A percentile compares a stretch with the other conserved stretches of the same genome.
Evolutionary conservation across 2,797 vertebrate species (phyloP).

Genomic region (Rhinoraja longicauda): DNA sequence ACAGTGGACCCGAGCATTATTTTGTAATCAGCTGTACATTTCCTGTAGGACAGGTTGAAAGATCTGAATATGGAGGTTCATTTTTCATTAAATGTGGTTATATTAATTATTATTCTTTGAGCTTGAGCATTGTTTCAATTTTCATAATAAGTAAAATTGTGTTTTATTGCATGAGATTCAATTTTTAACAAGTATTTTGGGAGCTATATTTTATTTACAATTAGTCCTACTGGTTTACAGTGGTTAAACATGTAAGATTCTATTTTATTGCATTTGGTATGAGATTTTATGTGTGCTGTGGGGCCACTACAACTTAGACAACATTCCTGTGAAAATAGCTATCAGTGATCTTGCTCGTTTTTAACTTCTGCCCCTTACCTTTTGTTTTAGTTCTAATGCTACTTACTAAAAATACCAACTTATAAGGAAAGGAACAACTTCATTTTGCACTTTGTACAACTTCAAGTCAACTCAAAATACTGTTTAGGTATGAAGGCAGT

Average conservation of each 20-base stretch:
- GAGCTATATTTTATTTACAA: neutral
- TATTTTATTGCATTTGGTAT: conserved; percentile 6
- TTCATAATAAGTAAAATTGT: neutral
- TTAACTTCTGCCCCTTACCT: neutral
- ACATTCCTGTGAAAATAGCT: neutral
- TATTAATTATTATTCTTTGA: neutral
- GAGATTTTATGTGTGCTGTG: neutral
- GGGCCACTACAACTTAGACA: neutral
- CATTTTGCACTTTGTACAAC: no score
- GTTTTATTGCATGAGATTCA: neutral
- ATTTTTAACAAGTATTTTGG: conserved; percentile 13
- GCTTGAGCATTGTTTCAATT: neutral
- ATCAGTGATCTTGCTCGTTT: neutral
- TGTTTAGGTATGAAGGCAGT: no score
- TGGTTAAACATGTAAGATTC: neutral
- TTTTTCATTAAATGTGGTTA: neutral
- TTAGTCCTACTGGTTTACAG: conserved; percentile 9
- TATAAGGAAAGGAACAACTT: no score
- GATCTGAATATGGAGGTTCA: neutral
- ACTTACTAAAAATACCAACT: neutral
- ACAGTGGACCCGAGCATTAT: neutral
- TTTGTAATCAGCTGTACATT: neutral
- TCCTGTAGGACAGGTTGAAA: neutral
- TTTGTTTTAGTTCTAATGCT: neutral
- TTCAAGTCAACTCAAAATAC: no score